Evolutionary conservation across 2,113 vertebrate species (phyloP).

Genomic region (Myrmecophaga tridactyla): DNA sequence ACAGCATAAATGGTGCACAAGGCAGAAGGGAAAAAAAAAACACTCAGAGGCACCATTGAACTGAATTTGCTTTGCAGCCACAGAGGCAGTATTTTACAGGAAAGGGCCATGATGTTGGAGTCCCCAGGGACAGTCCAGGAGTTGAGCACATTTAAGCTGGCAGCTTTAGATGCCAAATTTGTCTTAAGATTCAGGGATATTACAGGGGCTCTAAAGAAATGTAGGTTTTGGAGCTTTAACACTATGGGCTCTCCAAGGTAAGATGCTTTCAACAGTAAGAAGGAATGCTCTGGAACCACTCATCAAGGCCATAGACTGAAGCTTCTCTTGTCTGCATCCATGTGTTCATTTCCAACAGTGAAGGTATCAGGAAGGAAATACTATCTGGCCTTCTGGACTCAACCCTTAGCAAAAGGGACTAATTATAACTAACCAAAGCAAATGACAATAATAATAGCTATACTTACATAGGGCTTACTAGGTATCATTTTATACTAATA

Average conservation of each 20-base stretch:
- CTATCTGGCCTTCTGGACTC: not conserved
- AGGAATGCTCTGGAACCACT: too few species aligned
- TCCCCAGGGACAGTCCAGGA: not conserved
- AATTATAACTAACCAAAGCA: not conserved
- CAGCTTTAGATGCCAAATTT: not conserved
- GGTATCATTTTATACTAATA: too few species aligned
- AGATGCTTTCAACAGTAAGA: too few species aligned
- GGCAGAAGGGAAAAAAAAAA: not conserved
- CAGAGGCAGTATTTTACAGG: not conserved
- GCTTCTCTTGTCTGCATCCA: not conserved
- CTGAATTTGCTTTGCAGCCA: not conserved
- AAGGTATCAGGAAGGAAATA: not conserved
- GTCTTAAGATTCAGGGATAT: not conserved
- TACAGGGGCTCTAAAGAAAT: not conserved
- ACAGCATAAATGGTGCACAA: not conserved
- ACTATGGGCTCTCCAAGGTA: not conserved
- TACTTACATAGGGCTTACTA: fast-evolving
- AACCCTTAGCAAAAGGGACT: not conserved
- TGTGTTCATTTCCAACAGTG: not conserved
- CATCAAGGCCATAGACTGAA: not conserved
- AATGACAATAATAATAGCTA: not conserved
- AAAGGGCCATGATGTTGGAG: not conserved
- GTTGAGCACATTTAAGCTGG: not conserved
- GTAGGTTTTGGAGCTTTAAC: not conserved
- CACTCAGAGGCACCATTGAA: not conserved